Evolutionary conservation across 2,113 vertebrate genomes (phyloP).

Genomic region (Amblyopsis rosae): DNA sequence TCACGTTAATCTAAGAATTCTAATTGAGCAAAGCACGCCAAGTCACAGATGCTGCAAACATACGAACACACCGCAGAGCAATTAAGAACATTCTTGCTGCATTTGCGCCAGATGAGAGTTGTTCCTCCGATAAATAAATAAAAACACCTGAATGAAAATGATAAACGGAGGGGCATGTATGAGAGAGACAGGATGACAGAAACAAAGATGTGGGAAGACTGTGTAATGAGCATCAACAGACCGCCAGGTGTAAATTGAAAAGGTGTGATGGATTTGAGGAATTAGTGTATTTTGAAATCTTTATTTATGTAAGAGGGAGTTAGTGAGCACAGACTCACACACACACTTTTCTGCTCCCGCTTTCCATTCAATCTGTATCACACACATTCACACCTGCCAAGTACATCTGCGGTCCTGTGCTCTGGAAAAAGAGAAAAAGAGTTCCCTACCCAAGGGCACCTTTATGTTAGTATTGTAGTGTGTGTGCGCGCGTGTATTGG

Average conservation of each 20-base stretch:
- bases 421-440: not conserved
- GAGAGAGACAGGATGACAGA: not conserved
- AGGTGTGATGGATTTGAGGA: not conserved
- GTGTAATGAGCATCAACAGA: not conserved
- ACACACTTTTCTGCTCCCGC: not conserved
- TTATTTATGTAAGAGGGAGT: not conserved
- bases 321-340: no score
- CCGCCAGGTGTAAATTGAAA: conserved; percentile 1
- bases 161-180: conserved; percentile 13
- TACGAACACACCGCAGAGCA: conserved; percentile 60
- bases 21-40: conserved; percentile 68
- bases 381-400: no score
- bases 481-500: not conserved
- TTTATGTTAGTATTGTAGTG: not conserved
- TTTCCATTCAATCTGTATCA: not conserved
- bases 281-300: conserved; percentile 12
- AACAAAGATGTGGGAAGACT: conserved; percentile 1
- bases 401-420: not conserved
- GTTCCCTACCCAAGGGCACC: no score
- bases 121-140: no score
- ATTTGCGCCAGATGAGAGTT: conserved; percentile 22
- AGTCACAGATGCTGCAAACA: conserved; percentile 64
- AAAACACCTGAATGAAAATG: conserved; percentile 15
- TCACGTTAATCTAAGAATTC: conserved; percentile 67
- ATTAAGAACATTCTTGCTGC: conserved; percentile 48